Percentiles rank a stretch among this genome's conserved stretches.
phyloP scores from a whole-genome alignment of 2,888 invertebrate species.

The Entomobrya proxima region DNA sequence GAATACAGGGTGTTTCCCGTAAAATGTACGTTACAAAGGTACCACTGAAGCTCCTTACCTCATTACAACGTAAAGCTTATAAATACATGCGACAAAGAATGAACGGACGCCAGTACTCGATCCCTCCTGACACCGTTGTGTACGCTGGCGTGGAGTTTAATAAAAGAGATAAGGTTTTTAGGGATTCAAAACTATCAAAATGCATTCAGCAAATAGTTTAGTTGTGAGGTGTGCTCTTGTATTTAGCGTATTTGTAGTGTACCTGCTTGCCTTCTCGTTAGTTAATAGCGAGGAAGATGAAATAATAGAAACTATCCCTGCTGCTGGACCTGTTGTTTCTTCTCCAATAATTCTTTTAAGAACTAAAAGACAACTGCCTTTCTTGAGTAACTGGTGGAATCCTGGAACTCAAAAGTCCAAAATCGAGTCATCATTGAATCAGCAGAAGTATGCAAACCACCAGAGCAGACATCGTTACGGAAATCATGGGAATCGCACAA shows the following conservation, averaged over 20 bases:
- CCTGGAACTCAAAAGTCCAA: slow-evolving; percentile 31
- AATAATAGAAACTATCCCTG: slow-evolving; percentile 53
- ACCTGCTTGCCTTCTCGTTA: slow-evolving; percentile 38
- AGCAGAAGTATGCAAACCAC: slow-evolving; percentile 26
- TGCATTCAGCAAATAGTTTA: slow-evolving; percentile 11
- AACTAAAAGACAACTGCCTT: slow-evolving; percentile 71
- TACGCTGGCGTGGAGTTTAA: too few species aligned
- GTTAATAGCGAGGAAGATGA: slow-evolving; percentile 50
- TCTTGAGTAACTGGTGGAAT: slow-evolving; percentile 73
- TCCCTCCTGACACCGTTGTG: too few species aligned
- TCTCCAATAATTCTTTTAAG: slow-evolving; percentile 48
- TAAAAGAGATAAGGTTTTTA: too few species aligned
- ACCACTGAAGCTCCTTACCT: not conserved
- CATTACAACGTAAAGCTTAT: not conserved
- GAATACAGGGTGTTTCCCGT: not conserved
- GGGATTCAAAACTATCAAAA: not conserved
- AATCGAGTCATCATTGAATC: slow-evolving; percentile 30
- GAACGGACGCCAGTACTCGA: not conserved
- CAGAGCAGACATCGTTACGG: not conserved
- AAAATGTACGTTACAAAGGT: too few species aligned
- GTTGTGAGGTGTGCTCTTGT: not conserved
- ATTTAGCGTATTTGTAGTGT: slow-evolving; percentile 48
- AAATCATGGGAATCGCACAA: slow-evolving; percentile 45
- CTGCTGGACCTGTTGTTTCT: slow-evolving; percentile 28
- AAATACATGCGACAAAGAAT: not conserved